A percentile compares a stretch with the other conserved stretches of the same genome.
These are phyloP conservation scores for Plemyria rubiginata DNA, from an alignment of 2,888 invertebrate species.

Conservation along the genomic window DNA sequence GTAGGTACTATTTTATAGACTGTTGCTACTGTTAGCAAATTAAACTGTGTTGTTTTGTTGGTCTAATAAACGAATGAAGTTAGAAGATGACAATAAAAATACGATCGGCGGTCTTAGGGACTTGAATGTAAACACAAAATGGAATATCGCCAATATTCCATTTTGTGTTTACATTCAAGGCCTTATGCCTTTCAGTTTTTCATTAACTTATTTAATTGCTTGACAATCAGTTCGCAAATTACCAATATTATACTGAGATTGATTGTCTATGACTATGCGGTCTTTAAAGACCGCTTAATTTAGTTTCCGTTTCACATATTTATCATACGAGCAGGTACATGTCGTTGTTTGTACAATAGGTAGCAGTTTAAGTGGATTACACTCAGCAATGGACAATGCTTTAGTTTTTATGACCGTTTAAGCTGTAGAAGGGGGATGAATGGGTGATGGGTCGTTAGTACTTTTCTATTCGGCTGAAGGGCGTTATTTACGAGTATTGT, in stretches of 20 bases:
- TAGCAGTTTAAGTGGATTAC: conserved; percentile 66
- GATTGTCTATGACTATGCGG: no score
- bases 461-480: conserved; percentile 55
- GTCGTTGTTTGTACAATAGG: conserved; percentile 52
- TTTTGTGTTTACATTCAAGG: no score
- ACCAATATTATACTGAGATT: no score
- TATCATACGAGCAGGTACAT: conserved; percentile 49
- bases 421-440: conserved; percentile 57
- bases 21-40: not conserved
- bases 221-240: no score
- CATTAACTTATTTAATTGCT: no score
- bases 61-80: not conserved
- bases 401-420: conserved; percentile 68
- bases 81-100: not conserved
- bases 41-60: not conserved
- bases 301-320: conserved; percentile 53
- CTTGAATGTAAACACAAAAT: no score
- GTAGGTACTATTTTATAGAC: not conserved
- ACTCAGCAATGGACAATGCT: conserved; percentile 63
- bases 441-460: conserved; percentile 61
- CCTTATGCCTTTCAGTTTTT: no score
- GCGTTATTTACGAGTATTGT: conserved; percentile 61
- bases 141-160: no score
- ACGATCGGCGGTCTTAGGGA: no score
- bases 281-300: conserved; percentile 39